phyloP scores from a whole-genome alignment of 2,113 vertebrate species.

The Salvelinus fontinalis region DNA sequence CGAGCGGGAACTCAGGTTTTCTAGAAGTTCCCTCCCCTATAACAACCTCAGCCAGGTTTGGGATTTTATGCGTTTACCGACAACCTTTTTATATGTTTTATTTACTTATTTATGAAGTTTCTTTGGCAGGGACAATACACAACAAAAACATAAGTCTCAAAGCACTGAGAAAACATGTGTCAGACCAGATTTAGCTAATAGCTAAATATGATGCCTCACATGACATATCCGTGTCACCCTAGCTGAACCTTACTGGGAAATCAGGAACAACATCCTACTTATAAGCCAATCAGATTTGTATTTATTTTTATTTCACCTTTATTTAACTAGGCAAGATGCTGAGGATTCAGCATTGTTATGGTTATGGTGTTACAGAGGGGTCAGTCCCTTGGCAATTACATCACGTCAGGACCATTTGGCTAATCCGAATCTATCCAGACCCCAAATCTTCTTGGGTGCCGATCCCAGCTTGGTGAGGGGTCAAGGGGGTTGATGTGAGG shows the following conservation, averaged over 20 bases:
- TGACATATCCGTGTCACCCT: not conserved
- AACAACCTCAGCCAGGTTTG: slow-evolving; percentile 26
- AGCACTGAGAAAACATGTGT: not conserved
- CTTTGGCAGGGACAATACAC: no score
- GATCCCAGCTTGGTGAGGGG: slow-evolving; percentile 48
- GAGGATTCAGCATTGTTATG: slow-evolving; percentile 6
- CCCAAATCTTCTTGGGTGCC: slow-evolving; percentile 59
- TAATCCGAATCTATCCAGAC: slow-evolving; percentile 59
- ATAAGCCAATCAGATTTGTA: not conserved
- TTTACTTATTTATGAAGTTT: not conserved
- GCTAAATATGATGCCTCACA: not conserved
- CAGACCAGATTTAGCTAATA: not conserved
- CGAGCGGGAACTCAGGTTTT: slow-evolving; percentile 38
- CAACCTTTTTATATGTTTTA: not conserved
- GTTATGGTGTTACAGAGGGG: slow-evolving; percentile 45
- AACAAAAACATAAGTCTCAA: no score
- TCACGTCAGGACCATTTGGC: slow-evolving; percentile 49
- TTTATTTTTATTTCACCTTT: no score
- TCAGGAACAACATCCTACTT: not conserved
- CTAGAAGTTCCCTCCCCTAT: slow-evolving; percentile 29
- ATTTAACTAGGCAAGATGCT: no score
- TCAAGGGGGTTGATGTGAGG: slow-evolving; percentile 43
- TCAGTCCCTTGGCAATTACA: slow-evolving; percentile 48
- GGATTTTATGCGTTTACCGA: not conserved
- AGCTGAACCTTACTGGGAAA: slow-evolving; percentile 32